Base-by-base conservation (phyloP, 2,113 vertebrate genomes). In the Columba janthina region DNA sequence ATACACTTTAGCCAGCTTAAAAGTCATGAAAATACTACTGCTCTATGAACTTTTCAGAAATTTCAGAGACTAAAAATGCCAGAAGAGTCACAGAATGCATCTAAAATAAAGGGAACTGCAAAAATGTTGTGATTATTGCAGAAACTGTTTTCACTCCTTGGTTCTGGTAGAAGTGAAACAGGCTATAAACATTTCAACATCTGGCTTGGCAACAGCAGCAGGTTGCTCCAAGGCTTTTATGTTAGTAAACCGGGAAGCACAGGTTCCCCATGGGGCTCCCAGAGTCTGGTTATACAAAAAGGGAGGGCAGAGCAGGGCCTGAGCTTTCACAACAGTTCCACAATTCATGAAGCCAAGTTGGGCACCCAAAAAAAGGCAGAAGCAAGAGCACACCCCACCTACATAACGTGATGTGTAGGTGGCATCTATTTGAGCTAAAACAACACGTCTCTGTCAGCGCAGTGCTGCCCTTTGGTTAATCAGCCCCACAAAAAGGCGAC, bases 91-190 rank as follows among this genome's bases (percentile, higher is more conserved):
- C 57, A 87, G 72, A 93, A 93, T 31, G 15, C 62, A 89, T 54
- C 38, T 40, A 75, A 87, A 87, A 96, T 40, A 56, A 88, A 70
- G 34, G 51, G 57, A 95, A 54, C 21, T 81, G 77, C n/a, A 72
- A 91, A 81, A 89, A 80, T 48, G 11, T 50, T 77, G 51, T 67
- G 61, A 67, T 72, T 89, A 67, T 62, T 72, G 70, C 62, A 91
- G 71, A 71, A 76, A 89, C 70, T n/a, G 66, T 90, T 91, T 91
- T 75, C 85, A 76, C 26, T 96, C 81, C 61, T 29, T 75, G 50
- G 5, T 87, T 82, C 57, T 94, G 90, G 78, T 88, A 88, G 62
- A 76, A 89, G 25, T 11, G n/a, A 76, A 93, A 75, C 31, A 69
- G 62, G 54, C 71, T 90, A 88, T 65, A 85, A 93, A 90, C 38